Evolutionary conservation across 2,113 vertebrate genomes (phyloP), one percentile per base, ranked within the genome.

Genomic region (Casuarius casuarius): DNA sequence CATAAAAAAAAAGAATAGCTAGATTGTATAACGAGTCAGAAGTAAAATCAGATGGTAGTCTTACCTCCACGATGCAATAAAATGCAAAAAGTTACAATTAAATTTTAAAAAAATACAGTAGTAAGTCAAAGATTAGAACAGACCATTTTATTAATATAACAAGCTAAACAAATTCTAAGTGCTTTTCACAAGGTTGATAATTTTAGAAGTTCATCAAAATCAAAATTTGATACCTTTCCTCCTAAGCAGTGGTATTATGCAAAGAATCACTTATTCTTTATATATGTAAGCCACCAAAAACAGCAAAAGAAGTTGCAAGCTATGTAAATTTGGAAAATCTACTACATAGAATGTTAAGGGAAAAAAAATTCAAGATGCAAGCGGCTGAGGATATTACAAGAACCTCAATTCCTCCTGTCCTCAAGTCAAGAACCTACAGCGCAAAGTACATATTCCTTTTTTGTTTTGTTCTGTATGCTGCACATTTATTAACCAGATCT

Each of bases 301-400:
- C 7, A 52, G 89, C 84, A 87, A 90, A 89, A 97, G 91, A 89
- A 97, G 92, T 73, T 83, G 63, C 77, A 83, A 91, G 62, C 84
- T 58, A 20, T 1, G 48, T 33, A 3, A 38, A 72, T 19, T 33
- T 44, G 20, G 10, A 11, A 38, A 65, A 82, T 4, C 62, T 40
- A 62, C 29, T 33, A 28, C 0, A 2, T 6, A 61, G 13, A 51
- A 52, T 7, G 23, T n/a, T 11, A 56, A 16, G 11, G 44, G 3
- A 5, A 7, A 25, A 33, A 17, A 77, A 8, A 4, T 25, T 61
- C 31, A 62, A 76, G 56, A 51, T 9, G 15, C 9, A 20, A 59
- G 19, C 2, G 35, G 11, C 7, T 21, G 23, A 10, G 10, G 92
- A 62, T n/a, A 17, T 26, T 4, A 12, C 19, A 58, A 3, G 33